Conservation (phyloP, 2,113 vertebrate genomes). For the Dromas ardeola region DNA sequence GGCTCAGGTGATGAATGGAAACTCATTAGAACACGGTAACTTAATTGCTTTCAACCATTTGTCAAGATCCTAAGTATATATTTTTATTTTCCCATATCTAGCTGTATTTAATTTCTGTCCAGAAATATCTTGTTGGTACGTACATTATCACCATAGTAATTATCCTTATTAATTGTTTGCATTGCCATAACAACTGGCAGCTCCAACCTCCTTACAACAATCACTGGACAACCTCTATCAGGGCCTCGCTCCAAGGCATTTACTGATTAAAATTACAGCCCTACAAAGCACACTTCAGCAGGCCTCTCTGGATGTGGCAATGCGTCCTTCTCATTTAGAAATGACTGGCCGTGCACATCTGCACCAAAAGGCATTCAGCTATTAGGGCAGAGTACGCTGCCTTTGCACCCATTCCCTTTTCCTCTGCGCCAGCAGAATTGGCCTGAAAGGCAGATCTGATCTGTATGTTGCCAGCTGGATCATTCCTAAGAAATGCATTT, state of each 20-base stretch:
- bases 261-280: neutral
- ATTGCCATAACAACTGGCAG: neutral
- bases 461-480: neutral
- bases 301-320: neutral
- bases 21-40: neutral
- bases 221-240: neutral
- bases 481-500: neutral
- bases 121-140: neutral
- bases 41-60: neutral
- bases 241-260: neutral
- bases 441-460: neutral
- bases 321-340: neutral
- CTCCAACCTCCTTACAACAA: neutral
- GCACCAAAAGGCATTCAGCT: neutral
- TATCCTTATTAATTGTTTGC: neutral
- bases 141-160: neutral
- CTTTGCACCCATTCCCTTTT: neutral
- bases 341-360: neutral
- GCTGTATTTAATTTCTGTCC: neutral
- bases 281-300: neutral
- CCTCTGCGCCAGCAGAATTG: neutral
- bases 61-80: neutral
- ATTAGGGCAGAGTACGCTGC: neutral
- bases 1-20: neutral
- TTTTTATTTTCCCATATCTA: neutral